Conservation (phyloP, 2,888 invertebrate genomes). For the Cantharis nigra region DNA sequence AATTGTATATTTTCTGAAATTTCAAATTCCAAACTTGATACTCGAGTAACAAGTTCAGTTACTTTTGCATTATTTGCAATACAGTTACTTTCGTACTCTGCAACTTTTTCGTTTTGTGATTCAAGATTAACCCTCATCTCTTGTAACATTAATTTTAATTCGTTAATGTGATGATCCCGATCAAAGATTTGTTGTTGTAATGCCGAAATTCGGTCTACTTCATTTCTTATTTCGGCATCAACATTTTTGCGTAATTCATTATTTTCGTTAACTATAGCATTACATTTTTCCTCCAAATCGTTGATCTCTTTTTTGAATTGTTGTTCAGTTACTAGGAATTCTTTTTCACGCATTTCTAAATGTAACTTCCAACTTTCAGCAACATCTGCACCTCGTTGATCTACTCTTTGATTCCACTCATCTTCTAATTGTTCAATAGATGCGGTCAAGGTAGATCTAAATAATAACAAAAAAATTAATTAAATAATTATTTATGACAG, state of each 20-base stretch:
- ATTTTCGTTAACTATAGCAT: constrained; percentile 51
- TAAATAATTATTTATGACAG: neutral
- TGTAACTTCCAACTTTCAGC: constrained; percentile 74
- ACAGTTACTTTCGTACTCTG: constrained; percentile 14
- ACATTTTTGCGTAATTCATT: constrained; percentile 53
- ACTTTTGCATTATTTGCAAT: constrained; percentile 7
- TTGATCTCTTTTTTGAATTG: constrained; percentile 60
- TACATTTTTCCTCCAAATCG: constrained; percentile 56
- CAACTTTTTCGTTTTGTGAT: constrained; percentile 29
- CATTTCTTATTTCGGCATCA: constrained; percentile 52
- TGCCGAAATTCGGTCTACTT: constrained; percentile 50
- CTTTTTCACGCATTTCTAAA: constrained; percentile 65
- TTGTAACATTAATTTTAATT: constrained; percentile 41
- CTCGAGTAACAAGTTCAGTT: constrained; percentile 12
- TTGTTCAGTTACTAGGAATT: constrained; percentile 61
- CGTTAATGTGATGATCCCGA: constrained; percentile 45
- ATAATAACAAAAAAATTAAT: neutral
- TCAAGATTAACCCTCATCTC: constrained; percentile 44
- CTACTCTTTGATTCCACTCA: constrained; percentile 62
- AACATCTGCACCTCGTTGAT: constrained; percentile 70
- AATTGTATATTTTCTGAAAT: neutral
- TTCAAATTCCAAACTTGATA: neutral
- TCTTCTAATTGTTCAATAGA: constrained; percentile 44
- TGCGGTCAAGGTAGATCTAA: constrained; percentile 21
- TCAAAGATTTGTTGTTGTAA: constrained; percentile 50